Percentiles rank a stretch among this genome's conserved stretches.
phyloP scores from a whole-genome alignment of 2,888 invertebrate species.

The Shargacucullia verbasci region DNA sequence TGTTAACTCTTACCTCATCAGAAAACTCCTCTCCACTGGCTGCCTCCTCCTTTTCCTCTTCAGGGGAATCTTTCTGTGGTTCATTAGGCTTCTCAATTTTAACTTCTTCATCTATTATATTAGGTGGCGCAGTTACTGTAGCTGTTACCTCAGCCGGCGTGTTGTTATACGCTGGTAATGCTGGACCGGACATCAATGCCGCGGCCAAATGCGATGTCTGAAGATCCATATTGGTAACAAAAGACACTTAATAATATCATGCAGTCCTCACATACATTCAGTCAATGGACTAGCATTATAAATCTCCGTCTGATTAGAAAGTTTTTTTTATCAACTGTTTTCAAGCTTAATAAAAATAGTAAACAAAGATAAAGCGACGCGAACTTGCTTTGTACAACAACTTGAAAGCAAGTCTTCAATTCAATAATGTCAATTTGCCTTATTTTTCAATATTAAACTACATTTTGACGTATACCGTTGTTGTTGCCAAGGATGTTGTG shows the following conservation, averaged over 20 bases:
- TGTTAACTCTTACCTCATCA: slow-evolving; percentile 80
- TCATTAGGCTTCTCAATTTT: slow-evolving; percentile 73
- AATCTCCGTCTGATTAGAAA: background rate
- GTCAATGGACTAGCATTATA: background rate
- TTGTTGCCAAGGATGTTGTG: too few species aligned
- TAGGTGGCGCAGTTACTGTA: slow-evolving; percentile 39
- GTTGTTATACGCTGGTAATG: slow-evolving; percentile 62
- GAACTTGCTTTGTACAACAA: too few species aligned
- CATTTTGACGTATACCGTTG: too few species aligned
- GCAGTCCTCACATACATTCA: slow-evolving; percentile 15
- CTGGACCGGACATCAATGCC: slow-evolving; percentile 81
- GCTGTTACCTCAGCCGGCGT: slow-evolving; percentile 52
- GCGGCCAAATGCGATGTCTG: slow-evolving; percentile 87
- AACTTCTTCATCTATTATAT: slow-evolving; percentile 61
- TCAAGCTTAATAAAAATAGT: too few species aligned
- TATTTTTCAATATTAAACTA: too few species aligned
- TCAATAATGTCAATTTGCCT: too few species aligned
- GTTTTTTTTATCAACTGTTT: too few species aligned
- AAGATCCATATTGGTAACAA: slow-evolving; percentile 72
- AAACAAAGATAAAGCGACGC: too few species aligned
- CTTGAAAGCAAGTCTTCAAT: too few species aligned
- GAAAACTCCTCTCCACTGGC: slow-evolving; percentile 85
- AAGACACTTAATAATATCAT: slow-evolving; percentile 3
- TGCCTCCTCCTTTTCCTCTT: slow-evolving; percentile 83
- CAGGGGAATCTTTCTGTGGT: slow-evolving; percentile 68